phyloP scores from a whole-genome alignment of 2,888 invertebrate genomes.

The Orthosia gracilis region DNA sequence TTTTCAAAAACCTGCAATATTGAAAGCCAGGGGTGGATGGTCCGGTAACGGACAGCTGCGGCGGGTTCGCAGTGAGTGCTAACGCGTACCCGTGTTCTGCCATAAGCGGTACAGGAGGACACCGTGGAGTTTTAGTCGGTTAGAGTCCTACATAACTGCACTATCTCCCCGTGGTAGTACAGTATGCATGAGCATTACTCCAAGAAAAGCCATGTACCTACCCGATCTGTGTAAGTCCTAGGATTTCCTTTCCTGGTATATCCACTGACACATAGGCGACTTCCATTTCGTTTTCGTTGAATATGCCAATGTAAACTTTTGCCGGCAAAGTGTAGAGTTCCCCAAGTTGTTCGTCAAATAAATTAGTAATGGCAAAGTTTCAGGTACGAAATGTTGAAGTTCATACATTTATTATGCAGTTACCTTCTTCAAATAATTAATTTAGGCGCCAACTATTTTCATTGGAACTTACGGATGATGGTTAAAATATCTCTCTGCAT shows the following conservation, averaged over 20 bases:
- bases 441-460: constrained; percentile 13
- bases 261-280: background rate
- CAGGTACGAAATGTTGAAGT: constrained; percentile 27
- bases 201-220: background rate
- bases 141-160: no score
- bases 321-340: background rate
- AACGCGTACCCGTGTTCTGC: no score
- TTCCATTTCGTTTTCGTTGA: background rate
- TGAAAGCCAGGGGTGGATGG: no score
- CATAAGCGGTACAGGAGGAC: no score
- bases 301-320: constrained; percentile 19
- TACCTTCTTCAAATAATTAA: constrained; percentile 2
- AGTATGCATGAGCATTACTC: no score
- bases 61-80: no score
- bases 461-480: background rate
- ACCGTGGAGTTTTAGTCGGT: no score
- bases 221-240: background rate
- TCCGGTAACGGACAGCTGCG: no score
- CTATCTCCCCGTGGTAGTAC: no score
- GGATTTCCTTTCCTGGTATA: background rate
- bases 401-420: constrained; percentile 5
- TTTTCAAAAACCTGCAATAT: no score
- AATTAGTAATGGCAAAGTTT: constrained; percentile 31
- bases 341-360: constrained; percentile 26
- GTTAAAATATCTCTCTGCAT: background rate